Conservation (phyloP, 2,113 vertebrate species). For the Rhegmatorhina hoffmannsi region DNA sequence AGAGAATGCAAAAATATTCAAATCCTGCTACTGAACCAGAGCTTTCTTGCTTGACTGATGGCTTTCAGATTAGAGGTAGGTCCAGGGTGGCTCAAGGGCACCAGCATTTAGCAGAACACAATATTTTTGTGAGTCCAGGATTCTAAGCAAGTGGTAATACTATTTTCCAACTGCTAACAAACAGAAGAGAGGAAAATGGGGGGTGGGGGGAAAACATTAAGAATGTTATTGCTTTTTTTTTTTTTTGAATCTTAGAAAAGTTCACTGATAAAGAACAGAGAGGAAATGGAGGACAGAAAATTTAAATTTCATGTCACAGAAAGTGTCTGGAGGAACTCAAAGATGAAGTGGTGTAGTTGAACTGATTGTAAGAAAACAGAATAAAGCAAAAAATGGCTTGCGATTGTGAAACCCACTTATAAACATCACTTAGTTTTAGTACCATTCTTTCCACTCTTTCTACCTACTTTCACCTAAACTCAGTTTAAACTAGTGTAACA, state of each 20-base stretch:
- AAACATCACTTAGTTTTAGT: not conserved
- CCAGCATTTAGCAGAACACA: not conserved
- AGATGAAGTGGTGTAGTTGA: not conserved
- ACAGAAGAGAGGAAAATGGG: not conserved
- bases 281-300: not conserved
- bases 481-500: not conserved
- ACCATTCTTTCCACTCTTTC: not conserved
- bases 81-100: not conserved
- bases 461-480: not conserved
- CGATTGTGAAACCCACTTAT: not conserved
- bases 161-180: not conserved
- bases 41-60: not conserved
- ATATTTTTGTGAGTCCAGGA: not conserved
- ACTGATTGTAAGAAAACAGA: not conserved
- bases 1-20: not conserved
- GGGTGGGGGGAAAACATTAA: not conserved
- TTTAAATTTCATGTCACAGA: not conserved
- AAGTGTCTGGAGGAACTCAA: not conserved
- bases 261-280: not conserved
- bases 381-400: not conserved
- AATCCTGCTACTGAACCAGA: not conserved
- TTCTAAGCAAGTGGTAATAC: not conserved
- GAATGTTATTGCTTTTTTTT: not conserved
- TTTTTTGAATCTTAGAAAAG: not conserved
- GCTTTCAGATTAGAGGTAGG: not conserved